Conservation (phyloP, 2,113 vertebrate species). For the Antigone vipio region DNA sequence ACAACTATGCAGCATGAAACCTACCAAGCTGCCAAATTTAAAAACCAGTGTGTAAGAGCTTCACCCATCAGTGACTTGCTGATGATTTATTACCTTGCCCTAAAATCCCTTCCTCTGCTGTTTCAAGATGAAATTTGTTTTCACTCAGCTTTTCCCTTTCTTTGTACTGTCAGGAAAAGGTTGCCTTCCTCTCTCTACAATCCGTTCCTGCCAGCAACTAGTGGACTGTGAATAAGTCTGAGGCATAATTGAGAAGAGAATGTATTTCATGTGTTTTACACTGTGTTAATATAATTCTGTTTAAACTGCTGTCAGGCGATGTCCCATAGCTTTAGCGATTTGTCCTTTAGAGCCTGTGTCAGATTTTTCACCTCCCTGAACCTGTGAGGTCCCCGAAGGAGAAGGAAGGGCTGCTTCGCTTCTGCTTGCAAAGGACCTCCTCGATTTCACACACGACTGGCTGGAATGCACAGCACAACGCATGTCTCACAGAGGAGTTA, state of each 20-base stretch:
- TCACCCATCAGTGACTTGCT: background rate
- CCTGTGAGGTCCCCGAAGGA: background rate
- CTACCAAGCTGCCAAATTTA: background rate
- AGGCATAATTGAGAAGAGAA: background rate
- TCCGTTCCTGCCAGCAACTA: background rate
- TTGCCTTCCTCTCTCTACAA: background rate
- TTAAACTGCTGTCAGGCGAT: background rate
- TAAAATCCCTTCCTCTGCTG: background rate
- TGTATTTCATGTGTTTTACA: background rate
- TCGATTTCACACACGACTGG: background rate
- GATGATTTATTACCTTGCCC: background rate
- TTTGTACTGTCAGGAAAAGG: background rate
- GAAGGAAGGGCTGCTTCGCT: background rate
- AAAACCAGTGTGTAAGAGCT: background rate
- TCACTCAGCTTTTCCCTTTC: background rate
- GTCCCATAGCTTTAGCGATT: background rate
- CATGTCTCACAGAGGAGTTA: background rate
- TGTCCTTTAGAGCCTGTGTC: background rate
- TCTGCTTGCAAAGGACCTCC: background rate
- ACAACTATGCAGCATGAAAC: background rate
- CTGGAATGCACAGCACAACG: rapidly evolving
- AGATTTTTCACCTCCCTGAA: background rate
- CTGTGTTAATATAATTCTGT: background rate
- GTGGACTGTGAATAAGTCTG: background rate
- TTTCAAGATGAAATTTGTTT: background rate